Percentiles rank a stretch among this genome's conserved stretches.
phyloP scores from a whole-genome alignment of 2,888 invertebrate species.

The Aplocera efformata region DNA sequence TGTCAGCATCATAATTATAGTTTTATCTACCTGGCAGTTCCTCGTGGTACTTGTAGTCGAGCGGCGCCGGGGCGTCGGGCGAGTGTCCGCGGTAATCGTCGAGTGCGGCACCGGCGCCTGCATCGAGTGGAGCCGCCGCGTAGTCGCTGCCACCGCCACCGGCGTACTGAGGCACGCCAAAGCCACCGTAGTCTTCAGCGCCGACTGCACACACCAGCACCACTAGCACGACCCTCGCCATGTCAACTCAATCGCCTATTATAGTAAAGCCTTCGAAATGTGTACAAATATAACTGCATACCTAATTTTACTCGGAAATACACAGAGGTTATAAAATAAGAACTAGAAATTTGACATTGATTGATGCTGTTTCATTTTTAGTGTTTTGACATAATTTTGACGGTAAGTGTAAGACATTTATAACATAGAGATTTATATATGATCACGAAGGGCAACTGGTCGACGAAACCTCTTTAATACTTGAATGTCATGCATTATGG shows the following conservation, averaged over 20 bases:
- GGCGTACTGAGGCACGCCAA: slow-evolving; percentile 59
- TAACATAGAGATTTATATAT: no score
- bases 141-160: slow-evolving; percentile 45
- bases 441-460: no score
- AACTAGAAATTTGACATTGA: slow-evolving; percentile 68
- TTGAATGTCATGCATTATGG: no score
- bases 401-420: no score
- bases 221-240: slow-evolving; percentile 34
- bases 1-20: no score
- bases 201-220: slow-evolving; percentile 38
- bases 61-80: slow-evolving; percentile 48
- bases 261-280: slow-evolving; percentile 23
- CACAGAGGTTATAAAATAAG: slow-evolving; percentile 24
- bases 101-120: slow-evolving; percentile 18
- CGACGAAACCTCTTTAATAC: no score
- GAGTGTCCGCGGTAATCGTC: slow-evolving; percentile 55
- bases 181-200: slow-evolving; percentile 53
- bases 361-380: slow-evolving; percentile 2
- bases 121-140: slow-evolving; percentile 25
- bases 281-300: slow-evolving; percentile 46
- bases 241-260: slow-evolving; percentile 21
- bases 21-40: slow-evolving; percentile 35
- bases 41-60: slow-evolving; percentile 62
- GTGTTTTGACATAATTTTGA: background rate
- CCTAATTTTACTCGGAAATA: slow-evolving; percentile 34